phyloP scores from a whole-genome alignment of 2,888 invertebrate species.

The Nymphalis urticae region DNA sequence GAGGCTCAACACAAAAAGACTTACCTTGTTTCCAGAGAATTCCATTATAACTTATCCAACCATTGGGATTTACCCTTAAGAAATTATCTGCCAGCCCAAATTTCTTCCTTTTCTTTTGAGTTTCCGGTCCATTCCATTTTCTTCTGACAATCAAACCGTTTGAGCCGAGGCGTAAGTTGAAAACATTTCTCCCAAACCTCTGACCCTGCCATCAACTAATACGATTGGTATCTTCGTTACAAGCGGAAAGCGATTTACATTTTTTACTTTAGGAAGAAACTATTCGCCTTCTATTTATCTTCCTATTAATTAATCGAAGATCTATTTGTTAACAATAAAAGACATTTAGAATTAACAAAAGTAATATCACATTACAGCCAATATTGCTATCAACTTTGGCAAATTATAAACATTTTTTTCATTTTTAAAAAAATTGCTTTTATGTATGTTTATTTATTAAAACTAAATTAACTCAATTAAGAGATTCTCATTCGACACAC shows the following conservation, averaged over 20 bases:
- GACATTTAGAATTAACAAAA: no score
- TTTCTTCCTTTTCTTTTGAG: slow-evolving; percentile 44
- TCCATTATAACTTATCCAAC: slow-evolving; percentile 44
- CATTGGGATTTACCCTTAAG: slow-evolving; percentile 38
- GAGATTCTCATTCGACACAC: no score
- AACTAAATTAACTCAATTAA: no score
- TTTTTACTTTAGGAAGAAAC: not conserved
- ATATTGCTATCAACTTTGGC: no score
- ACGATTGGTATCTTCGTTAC: slow-evolving; percentile 48
- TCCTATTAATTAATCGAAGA: no score
- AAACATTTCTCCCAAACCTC: slow-evolving; percentile 64
- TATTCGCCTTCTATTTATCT: no score
- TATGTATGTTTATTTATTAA: no score
- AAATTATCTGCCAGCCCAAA: slow-evolving; percentile 44
- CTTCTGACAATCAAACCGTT: slow-evolving; percentile 64
- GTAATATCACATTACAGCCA: no score
- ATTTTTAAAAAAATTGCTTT: no score
- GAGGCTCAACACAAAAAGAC: slow-evolving; percentile 26
- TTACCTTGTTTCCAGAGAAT: slow-evolving; percentile 38
- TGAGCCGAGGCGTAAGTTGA: slow-evolving; percentile 56
- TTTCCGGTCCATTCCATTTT: slow-evolving; percentile 50
- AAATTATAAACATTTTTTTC: no score
- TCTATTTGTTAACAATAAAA: no score
- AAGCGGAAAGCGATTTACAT: slow-evolving; percentile 27
- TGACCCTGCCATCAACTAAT: slow-evolving; percentile 74